A percentile compares a stretch with the other conserved stretches of the same genome.
Evolutionary conservation across 23 tunicate genomes (phyloP).

Genomic region (Styela clava): DNA sequence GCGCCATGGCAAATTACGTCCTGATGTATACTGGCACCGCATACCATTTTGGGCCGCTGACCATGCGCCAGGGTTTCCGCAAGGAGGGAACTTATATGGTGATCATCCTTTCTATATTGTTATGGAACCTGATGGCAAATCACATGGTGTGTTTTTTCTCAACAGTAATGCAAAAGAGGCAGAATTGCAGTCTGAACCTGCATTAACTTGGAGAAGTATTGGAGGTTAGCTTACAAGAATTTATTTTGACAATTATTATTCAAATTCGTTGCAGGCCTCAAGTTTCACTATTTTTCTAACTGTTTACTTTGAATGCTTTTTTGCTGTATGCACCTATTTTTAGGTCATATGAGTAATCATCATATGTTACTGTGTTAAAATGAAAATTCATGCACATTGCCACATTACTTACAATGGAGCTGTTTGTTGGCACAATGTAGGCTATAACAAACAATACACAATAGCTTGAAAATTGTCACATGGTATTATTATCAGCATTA

Average conservation of each 20-base stretch:
- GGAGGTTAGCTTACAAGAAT: too few species aligned
- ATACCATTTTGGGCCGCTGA: conserved; percentile 82
- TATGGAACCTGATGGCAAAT: conserved; percentile 74
- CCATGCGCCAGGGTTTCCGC: conserved; percentile 38
- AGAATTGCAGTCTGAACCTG: conserved; percentile 73
- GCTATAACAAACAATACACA: too few species aligned
- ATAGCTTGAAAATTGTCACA: too few species aligned
- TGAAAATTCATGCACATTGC: too few species aligned
- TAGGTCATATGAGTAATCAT: not conserved
- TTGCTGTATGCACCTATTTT: not conserved
- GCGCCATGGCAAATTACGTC: conserved; percentile 45
- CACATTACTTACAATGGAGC: too few species aligned
- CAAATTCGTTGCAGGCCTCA: too few species aligned
- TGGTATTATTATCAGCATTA: too few species aligned
- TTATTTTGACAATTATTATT: not conserved
- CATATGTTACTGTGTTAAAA: not conserved
- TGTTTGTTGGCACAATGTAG: too few species aligned
- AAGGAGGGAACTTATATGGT: conserved; percentile 60
- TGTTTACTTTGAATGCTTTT: not conserved
- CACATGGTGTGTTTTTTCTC: conserved; percentile 80
- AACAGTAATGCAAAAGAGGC: conserved; percentile 93
- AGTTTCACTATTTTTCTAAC: conserved; percentile 8
- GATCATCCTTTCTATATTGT: conserved; percentile 74
- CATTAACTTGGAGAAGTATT: conserved; percentile 89
- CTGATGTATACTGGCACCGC: conserved; percentile 65